These are phyloP conservation scores for Drosophila pseudotalamancana DNA, from an alignment of 2,888 invertebrate species.

Conservation along the genomic window DNA sequence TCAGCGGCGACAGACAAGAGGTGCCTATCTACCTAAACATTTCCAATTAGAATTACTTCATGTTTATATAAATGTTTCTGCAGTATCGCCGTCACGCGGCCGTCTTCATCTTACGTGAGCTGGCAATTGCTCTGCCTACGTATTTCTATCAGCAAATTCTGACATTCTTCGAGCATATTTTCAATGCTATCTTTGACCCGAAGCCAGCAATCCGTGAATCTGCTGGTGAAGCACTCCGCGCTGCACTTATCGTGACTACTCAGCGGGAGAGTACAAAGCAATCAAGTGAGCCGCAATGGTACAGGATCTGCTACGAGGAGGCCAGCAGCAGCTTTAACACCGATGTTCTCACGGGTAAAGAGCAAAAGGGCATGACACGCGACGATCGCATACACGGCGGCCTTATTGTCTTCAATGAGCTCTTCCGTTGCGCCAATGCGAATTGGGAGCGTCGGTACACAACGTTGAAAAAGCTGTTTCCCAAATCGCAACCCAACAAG, in stretches of 20 bases:
- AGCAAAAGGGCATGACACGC: slow-evolving; percentile 90
- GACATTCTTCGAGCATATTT: slow-evolving; percentile 96
- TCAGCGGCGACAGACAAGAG: slow-evolving; percentile 95
- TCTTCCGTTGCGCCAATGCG: slow-evolving; percentile 95
- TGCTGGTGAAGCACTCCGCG: slow-evolving; percentile 96
- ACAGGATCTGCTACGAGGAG: slow-evolving; percentile 96
- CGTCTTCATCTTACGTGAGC: slow-evolving; percentile 94
- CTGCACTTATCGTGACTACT: slow-evolving; percentile 96
- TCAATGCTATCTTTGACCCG: slow-evolving; percentile 95
- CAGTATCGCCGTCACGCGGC: slow-evolving; percentile 95
- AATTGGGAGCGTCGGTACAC: slow-evolving; percentile 93
- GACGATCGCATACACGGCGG: slow-evolving; percentile 98
- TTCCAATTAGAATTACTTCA: not conserved
- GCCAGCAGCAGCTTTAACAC: slow-evolving; percentile 89
- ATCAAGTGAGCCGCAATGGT: slow-evolving; percentile 95
- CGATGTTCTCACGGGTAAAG: slow-evolving; percentile 87
- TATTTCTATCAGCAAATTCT: slow-evolving; percentile 98
- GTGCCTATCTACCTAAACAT: slow-evolving; percentile 69
- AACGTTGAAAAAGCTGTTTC: slow-evolving; percentile 87
- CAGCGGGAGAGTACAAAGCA: slow-evolving; percentile 98
- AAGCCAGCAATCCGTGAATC: slow-evolving; percentile 96
- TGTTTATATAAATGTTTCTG: slow-evolving; percentile 15
- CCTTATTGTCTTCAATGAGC: slow-evolving; percentile 95
- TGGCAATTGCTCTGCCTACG: slow-evolving; percentile 97
- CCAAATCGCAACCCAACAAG: slow-evolving; percentile 79